phyloP scores from a whole-genome alignment of 2,888 invertebrate species.

The Ceramica pisi region DNA sequence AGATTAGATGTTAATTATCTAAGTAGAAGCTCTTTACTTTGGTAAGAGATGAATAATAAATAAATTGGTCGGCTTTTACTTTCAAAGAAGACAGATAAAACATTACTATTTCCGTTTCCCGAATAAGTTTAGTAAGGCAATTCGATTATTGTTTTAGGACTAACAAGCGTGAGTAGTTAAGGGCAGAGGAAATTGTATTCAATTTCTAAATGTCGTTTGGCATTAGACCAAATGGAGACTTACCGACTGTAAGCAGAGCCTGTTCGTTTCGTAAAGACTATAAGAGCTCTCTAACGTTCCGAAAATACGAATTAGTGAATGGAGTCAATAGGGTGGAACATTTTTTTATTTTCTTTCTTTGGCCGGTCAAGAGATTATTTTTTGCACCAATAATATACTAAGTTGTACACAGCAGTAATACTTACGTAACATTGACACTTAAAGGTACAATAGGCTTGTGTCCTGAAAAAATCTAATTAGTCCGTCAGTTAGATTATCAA shows the following conservation, averaged over 20 bases:
- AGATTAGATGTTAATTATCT: constrained; percentile 23
- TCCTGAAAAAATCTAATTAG: too few species aligned
- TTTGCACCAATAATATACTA: too few species aligned
- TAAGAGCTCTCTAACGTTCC: constrained; percentile 57
- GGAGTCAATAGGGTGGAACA: neutral
- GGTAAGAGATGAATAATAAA: constrained; percentile 9
- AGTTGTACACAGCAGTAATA: too few species aligned
- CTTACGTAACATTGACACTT: too few species aligned
- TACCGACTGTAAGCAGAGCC: constrained; percentile 40
- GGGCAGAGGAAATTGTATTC: constrained; percentile 65
- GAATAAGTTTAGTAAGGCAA: constrained; percentile 26
- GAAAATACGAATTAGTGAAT: constrained; percentile 26
- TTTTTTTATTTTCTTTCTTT: neutral
- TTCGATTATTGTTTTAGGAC: constrained; percentile 42
- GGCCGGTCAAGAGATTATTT: too few species aligned
- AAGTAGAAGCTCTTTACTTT: constrained; percentile 26
- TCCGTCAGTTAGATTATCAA: too few species aligned
- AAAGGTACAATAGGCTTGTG: too few species aligned
- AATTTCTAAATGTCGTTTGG: constrained; percentile 73
- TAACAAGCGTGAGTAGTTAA: constrained; percentile 34
- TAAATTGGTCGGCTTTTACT: constrained; percentile 16
- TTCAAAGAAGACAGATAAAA: neutral
- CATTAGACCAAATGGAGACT: constrained; percentile 74
- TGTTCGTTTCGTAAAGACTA: constrained; percentile 52
- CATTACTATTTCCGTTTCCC: constrained; percentile 19